Percentiles rank a stretch among this genome's conserved stretches.
phyloP scores from a whole-genome alignment of 2,797 vertebrate species.

The Sciurus vulgaris region DNA sequence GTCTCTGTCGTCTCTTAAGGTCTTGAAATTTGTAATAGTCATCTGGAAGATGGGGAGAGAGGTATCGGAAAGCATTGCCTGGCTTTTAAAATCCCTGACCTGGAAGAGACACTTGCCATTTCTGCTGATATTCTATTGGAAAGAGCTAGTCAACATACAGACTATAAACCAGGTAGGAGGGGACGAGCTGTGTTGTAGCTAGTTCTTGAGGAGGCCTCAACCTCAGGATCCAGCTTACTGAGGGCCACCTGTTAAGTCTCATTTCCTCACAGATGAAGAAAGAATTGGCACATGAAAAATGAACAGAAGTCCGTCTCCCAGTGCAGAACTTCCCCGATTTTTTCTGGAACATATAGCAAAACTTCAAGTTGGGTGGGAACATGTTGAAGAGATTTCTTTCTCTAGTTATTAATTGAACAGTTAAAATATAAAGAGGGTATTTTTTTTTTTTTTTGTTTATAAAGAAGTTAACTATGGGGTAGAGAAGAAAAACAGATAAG shows the following conservation, averaged over 20 bases:
- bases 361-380: conserved; percentile 11
- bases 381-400: not conserved
- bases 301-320: not conserved
- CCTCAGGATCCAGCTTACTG: not conserved
- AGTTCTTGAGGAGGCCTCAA: not conserved
- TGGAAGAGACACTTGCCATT: not conserved
- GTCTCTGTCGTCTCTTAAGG: not conserved
- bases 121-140: not conserved
- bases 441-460: not conserved
- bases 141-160: not conserved
- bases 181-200: not conserved
- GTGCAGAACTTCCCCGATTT: not conserved
- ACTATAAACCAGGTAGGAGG: not conserved
- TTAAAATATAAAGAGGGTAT: not conserved
- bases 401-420: conserved; percentile 16
- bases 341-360: not conserved
- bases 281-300: not conserved
- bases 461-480: conserved; percentile 4
- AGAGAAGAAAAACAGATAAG: not conserved
- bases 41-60: not conserved
- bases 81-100: not conserved
- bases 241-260: not conserved
- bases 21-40: not conserved
- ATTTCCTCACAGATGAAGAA: not conserved
- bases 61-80: not conserved